Evolutionary conservation across 1,140 invertebrate genomes (phyloP).

Genomic region (Drosophila sp.): DNA sequence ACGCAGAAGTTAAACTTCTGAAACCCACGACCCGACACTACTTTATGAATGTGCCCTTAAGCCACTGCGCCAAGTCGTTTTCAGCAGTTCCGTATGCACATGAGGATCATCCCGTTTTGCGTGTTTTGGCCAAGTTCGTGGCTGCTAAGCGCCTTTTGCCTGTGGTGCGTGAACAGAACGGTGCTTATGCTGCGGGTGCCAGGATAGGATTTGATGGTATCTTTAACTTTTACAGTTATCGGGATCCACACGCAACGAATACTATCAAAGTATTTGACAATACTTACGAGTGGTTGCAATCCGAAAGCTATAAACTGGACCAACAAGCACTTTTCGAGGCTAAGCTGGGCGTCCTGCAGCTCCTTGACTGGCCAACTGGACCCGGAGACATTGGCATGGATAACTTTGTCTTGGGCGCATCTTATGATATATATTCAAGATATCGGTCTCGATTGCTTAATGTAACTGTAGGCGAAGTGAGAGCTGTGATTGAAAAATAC

Average conservation of each 20-base stretch:
- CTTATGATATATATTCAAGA: slow-evolving; percentile 90
- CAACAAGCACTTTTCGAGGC: slow-evolving; percentile 91
- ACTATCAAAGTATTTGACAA: slow-evolving; percentile 92
- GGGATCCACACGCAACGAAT: slow-evolving; percentile 91
- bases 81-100: slow-evolving; percentile 91
- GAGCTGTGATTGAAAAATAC: slow-evolving; percentile 89
- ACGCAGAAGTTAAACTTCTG: slow-evolving; percentile 53
- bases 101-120: slow-evolving; percentile 90
- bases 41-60: slow-evolving; percentile 92
- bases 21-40: slow-evolving; percentile 87
- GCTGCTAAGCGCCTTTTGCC: slow-evolving; percentile 92
- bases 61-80: slow-evolving; percentile 92
- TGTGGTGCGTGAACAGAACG: slow-evolving; percentile 94
- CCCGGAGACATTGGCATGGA: slow-evolving; percentile 91
- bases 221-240: slow-evolving; percentile 92
- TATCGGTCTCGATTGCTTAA: slow-evolving; percentile 89
- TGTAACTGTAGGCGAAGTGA: slow-evolving; percentile 88
- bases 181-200: slow-evolving; percentile 95
- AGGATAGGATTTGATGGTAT: slow-evolving; percentile 88
- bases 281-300: slow-evolving; percentile 89
- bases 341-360: slow-evolving; percentile 93
- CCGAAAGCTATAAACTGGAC: slow-evolving; percentile 84
- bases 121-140: slow-evolving; percentile 90
- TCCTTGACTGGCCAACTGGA: slow-evolving; percentile 90
- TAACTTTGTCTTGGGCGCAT: slow-evolving; percentile 89